These are phyloP conservation scores for Formicarius rufipectus DNA, from an alignment of 2,113 vertebrate species.

Conservation along the genomic window DNA sequence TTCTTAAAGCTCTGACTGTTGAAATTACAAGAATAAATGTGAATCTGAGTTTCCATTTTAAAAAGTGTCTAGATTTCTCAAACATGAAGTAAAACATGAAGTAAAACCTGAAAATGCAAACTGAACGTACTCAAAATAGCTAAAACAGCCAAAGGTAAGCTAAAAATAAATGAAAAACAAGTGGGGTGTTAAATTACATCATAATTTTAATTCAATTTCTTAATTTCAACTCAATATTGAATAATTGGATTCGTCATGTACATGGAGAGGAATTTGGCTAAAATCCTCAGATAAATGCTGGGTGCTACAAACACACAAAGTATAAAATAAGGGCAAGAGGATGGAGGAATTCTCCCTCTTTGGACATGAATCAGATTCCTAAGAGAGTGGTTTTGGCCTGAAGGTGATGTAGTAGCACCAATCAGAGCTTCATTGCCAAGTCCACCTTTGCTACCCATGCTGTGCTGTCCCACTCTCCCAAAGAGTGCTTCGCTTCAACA, in stretches of 20 bases:
- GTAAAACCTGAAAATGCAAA: neutral
- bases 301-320: neutral
- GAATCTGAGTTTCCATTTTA: neutral
- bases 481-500: neutral
- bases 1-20: neutral
- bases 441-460: neutral
- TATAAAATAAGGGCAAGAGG: neutral
- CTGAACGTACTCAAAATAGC: neutral
- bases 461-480: too few species aligned
- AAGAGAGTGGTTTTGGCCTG: neutral
- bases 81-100: neutral
- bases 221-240: neutral
- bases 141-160: neutral
- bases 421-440: neutral
- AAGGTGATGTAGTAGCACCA: neutral
- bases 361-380: neutral
- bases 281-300: neutral
- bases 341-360: neutral
- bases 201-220: neutral
- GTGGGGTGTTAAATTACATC: neutral
- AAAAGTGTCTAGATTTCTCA: neutral
- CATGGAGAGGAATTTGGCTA: neutral
- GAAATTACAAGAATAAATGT: neutral
- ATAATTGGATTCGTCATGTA: neutral
- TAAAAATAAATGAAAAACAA: neutral